Evolutionary conservation across 2,113 vertebrate species (phyloP), one percentile per base, ranked within the genome.

Genomic region (Psittacula cyanocephala): DNA sequence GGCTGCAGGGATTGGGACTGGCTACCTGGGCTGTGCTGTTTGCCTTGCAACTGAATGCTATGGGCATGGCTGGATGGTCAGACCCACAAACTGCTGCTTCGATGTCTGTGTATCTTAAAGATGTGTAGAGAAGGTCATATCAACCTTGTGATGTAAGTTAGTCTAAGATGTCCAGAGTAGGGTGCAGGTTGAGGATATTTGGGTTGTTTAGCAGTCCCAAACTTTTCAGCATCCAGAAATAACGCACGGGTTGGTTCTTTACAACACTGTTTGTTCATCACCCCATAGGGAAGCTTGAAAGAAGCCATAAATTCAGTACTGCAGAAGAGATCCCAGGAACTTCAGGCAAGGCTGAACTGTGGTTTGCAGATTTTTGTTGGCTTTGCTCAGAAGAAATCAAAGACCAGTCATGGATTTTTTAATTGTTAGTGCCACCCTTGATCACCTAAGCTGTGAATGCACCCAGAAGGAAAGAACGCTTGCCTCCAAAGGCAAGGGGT

Each of bases 401-500:
- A 68, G 31, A 31, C 41, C 41, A 37, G 37, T 37, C 1, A 1
- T 50, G 47, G n/a, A 13, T 69, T 37, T 78, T 62, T 57, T 31
- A 17, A 7, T 68, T 84, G 76, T 71, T 74, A 10, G 16, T 84
- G 77, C n/a, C 22, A 74, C 9, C 6, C 33, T 67, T 17, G 33
- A 31, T 41, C 55, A 74, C 2, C 31, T 33, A 53, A 89, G n/a
- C 49, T 70, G 50, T 85, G 77, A 91, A 16, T 7, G 4, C 13
- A 72, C 37, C 23, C 50, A 22, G 41, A 43, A 68, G 59, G 81
- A 55, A 50, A 16, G 67, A 39, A 88, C 53, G 50, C 29, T 84
- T 1, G 1, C 17, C 50, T 53, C 53, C 49, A 47, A n/a, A n/a
- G n/a, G n/a, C n/a, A n/a, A 62, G 37, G 28, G 9, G 1, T 0